A percentile compares a stretch with the other conserved stretches of the same genome.
phyloP scores from a whole-genome alignment of 2,113 vertebrate genomes.

The Pteronura brasiliensis region DNA sequence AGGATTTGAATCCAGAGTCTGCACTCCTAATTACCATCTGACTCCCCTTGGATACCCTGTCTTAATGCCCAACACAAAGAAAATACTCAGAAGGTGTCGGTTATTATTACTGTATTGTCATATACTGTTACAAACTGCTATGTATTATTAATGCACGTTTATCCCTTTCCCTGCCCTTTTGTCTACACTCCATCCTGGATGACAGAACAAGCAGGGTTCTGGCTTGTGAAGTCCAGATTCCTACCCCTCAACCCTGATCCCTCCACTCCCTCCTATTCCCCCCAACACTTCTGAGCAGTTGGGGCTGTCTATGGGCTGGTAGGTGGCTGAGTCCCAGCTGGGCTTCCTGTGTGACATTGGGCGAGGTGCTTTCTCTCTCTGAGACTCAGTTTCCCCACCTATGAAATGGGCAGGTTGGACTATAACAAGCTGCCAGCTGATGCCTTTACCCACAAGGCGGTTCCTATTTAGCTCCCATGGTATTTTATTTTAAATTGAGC shows the following conservation, averaged over 20 bases:
- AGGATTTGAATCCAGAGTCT: not conserved
- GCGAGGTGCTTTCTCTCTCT: not conserved
- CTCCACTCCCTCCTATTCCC: accelerated
- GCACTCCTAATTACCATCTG: not conserved
- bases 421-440: not conserved
- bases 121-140: not conserved
- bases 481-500: not conserved
- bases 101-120: not conserved
- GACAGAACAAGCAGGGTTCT: not conserved
- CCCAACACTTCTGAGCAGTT: not conserved
- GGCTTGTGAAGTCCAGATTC: not conserved
- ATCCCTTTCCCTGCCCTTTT: not conserved
- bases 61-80: not conserved
- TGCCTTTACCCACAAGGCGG: not conserved
- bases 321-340: not conserved
- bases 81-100: not conserved
- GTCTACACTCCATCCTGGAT: not conserved
- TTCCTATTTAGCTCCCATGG: not conserved
- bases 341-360: not conserved
- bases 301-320: not conserved
- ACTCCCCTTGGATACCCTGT: accelerated
- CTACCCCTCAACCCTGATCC: accelerated
- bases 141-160: not conserved
- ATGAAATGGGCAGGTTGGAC: not conserved
- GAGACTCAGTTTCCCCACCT: not conserved